Percentiles rank a stretch among this genome's conserved stretches.
Conservation (phyloP, 2,797 vertebrate species). For the Melanotaenia nigrans region DNA sequence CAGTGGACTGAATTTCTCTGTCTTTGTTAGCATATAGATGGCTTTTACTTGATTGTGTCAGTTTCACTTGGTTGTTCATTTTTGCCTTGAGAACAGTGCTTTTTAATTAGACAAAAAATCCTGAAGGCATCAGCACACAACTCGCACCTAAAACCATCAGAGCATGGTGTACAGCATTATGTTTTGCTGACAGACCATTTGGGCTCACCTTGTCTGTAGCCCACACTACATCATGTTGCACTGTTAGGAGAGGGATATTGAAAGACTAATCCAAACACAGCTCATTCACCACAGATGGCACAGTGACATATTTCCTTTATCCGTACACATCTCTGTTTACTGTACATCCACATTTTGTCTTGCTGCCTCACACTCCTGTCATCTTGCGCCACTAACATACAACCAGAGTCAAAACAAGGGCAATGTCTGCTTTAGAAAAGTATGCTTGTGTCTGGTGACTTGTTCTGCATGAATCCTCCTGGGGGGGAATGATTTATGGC, state of each 20-base stretch:
- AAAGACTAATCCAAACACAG: slow-evolving; percentile 12
- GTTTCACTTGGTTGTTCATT: neutral
- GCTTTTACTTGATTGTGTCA: slow-evolving; percentile 7
- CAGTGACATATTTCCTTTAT: slow-evolving; percentile 25
- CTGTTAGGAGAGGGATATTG: slow-evolving; percentile 13
- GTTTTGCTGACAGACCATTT: slow-evolving; percentile 53
- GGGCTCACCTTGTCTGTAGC: slow-evolving; percentile 8
- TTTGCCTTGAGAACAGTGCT: slow-evolving; percentile 13
- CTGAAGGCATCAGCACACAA: slow-evolving; percentile 19
- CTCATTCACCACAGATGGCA: slow-evolving; percentile 4
- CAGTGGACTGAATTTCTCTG: neutral
- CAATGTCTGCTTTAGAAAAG: slow-evolving; percentile 43
- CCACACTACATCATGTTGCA: slow-evolving; percentile 8
- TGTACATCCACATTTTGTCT: slow-evolving; percentile 1
- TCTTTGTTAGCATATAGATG: neutral
- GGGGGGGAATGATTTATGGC: slow-evolving; percentile 54
- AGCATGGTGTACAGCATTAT: slow-evolving; percentile 34
- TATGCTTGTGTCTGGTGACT: slow-evolving; percentile 56
- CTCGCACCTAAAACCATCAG: slow-evolving; percentile 18
- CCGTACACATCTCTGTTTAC: neutral
- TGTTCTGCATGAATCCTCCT: slow-evolving; percentile 42
- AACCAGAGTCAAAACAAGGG: slow-evolving; percentile 54
- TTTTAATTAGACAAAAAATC: slow-evolving; percentile 31
- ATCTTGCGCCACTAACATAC: slow-evolving; percentile 27
- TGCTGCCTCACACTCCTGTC: neutral